phyloP scores from a whole-genome alignment of 2,113 vertebrate species.

The Astur gentilis region DNA sequence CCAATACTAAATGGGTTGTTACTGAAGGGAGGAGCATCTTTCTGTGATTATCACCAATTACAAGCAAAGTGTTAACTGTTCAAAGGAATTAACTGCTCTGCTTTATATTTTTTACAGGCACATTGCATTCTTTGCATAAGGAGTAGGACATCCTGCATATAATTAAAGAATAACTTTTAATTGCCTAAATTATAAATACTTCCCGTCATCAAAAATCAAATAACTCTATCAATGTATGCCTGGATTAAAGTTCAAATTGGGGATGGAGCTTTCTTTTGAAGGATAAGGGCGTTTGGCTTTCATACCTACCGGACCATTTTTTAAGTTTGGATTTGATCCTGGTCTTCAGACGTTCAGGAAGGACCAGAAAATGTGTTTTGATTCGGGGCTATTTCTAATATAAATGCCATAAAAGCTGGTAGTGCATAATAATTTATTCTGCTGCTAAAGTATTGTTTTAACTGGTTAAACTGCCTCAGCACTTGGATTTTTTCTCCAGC shows the following conservation, averaged over 20 bases:
- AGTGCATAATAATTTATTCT: slow-evolving; percentile 15
- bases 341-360: not conserved
- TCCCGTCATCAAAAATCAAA: not conserved
- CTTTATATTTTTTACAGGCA: not conserved
- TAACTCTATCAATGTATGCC: not conserved
- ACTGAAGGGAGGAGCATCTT: not conserved
- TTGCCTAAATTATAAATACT: not conserved
- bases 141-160: not conserved
- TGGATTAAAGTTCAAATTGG: not conserved
- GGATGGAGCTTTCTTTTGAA: not conserved
- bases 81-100: not conserved
- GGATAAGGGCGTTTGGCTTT: not conserved
- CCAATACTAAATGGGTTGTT: not conserved
- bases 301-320: not conserved
- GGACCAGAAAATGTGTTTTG: not conserved
- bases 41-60: not conserved
- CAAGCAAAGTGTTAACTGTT: slow-evolving; percentile 1
- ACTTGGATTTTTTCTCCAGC: not conserved
- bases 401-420: slow-evolving; percentile 24
- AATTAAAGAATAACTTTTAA: not conserved
- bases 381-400: slow-evolving; percentile 18
- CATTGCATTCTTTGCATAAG: not conserved
- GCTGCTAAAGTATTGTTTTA: slow-evolving; percentile 11
- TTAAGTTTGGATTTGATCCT: not conserved
- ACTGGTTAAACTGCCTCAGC: not conserved